Conservation (phyloP, 2,113 vertebrate genomes). For the Emydocephalus ijimae region DNA sequence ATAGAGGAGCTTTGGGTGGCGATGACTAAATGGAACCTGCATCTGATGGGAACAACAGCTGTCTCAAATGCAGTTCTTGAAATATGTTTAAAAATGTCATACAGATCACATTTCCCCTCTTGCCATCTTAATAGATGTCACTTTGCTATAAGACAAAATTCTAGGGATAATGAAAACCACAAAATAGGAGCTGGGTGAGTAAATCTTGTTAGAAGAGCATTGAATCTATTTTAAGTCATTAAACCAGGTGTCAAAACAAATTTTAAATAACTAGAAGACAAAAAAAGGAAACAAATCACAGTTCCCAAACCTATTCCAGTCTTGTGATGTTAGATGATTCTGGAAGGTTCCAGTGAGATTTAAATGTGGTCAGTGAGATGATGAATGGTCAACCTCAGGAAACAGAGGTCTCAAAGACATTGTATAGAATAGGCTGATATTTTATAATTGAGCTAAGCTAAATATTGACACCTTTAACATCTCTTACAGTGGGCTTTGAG, state of each 20-base stretch:
- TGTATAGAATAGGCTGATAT: background rate
- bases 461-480: background rate
- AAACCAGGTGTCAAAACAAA: background rate
- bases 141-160: background rate
- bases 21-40: background rate
- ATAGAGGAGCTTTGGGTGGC: no score
- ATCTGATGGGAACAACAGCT: background rate
- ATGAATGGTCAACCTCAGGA: background rate
- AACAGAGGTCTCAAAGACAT: background rate
- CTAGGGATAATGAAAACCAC: background rate
- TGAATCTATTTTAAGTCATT: background rate
- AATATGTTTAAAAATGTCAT: background rate
- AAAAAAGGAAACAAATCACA: background rate
- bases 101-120: background rate
- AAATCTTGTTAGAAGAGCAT: background rate
- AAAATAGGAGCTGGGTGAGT: background rate
- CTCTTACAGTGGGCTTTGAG: background rate
- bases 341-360: background rate
- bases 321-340: background rate
- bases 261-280: background rate
- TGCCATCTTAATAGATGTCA: background rate
- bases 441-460: background rate
- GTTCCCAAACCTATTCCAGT: background rate
- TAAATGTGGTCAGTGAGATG: background rate
- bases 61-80: background rate